These are phyloP conservation scores for Calephelis nemesis DNA, from an alignment of 1,140 invertebrate species.

Conservation along the genomic window DNA sequence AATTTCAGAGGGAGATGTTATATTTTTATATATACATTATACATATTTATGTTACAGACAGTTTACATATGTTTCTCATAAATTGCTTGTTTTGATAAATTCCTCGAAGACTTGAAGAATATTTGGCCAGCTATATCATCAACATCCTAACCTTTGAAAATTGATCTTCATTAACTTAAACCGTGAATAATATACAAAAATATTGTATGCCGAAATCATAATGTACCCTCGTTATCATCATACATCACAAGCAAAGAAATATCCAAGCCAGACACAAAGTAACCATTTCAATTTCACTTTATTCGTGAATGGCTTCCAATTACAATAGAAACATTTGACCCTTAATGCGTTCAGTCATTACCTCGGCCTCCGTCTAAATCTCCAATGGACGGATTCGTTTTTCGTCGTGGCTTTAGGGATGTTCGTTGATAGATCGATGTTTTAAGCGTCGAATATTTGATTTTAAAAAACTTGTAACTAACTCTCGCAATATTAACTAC, in stretches of 20 bases:
- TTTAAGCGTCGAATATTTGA: too few species aligned
- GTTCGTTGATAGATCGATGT: background rate
- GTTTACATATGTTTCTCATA: too few species aligned
- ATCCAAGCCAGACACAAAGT: constrained; percentile 2
- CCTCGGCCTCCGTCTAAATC: constrained; percentile 2
- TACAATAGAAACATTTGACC: constrained; percentile 16
- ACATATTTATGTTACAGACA: too few species aligned
- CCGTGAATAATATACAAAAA: background rate
- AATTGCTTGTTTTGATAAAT: too few species aligned
- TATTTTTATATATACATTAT: too few species aligned
- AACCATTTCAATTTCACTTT: constrained; percentile 12
- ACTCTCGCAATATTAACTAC: too few species aligned
- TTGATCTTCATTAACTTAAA: too few species aligned
- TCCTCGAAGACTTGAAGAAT: too few species aligned
- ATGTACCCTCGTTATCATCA: constrained; percentile 6
- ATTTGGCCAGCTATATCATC: too few species aligned
- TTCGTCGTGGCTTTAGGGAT: background rate
- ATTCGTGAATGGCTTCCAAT: constrained; percentile 8
- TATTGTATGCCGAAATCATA: background rate
- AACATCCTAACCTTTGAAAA: too few species aligned
- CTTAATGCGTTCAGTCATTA: constrained; percentile 18
- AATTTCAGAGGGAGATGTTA: too few species aligned
- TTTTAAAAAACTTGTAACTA: too few species aligned
- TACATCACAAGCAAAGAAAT: constrained; percentile 7
- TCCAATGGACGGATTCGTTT: constrained; percentile 5